Base-by-base conservation (phyloP, 2,113 vertebrate species). In the Cettia cetti region DNA sequence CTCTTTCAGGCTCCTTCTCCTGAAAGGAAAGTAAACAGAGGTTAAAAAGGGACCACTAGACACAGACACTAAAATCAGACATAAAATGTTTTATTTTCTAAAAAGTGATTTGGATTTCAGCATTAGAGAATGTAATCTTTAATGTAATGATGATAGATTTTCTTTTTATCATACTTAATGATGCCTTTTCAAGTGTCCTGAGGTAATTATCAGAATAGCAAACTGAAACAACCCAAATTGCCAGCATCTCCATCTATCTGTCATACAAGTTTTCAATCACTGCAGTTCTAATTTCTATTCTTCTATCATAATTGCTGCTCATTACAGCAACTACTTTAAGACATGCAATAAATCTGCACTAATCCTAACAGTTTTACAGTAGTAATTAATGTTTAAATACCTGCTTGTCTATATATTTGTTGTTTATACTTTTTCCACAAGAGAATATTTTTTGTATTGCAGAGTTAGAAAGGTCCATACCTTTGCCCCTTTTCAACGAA, bases 91-190 rank as follows among this genome's bases (percentile, higher is more conserved):
- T 24, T 10, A 75, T 56, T 94, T 71, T 26, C 54, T 78, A 26
- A 86, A 94, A 91, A 33, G 12, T 10, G 9, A 10, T 40, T 77
- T 30, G 75, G 28, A 31, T 94, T 93, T 95, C 44, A 54, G 54
- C 20, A 80, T 76, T 80, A n/a, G 20, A 50, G 26, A 89, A 64
- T 44, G 11, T 16, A 31, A 77, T 93, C 72, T 66, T 69, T 71
- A 92, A 78, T 45, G 28, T 66, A 39, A 64, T 83, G 26, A 19
- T 83, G 30, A 54, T 14, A 56, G 45, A 40, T 64, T 78, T 87
- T 70, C 82, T 90, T 92, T 92, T 75, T 86, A 45, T 90, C 27
- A 78, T 33, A 80, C 37, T 92, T 96, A 57, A 81, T 89, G 30
- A 83, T 83, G 28, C 44, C 30, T 82, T 96, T 82, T 75, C 79